Evolutionary conservation across 2,113 vertebrate species (phyloP).

Genomic region (Menidia beryllina): DNA sequence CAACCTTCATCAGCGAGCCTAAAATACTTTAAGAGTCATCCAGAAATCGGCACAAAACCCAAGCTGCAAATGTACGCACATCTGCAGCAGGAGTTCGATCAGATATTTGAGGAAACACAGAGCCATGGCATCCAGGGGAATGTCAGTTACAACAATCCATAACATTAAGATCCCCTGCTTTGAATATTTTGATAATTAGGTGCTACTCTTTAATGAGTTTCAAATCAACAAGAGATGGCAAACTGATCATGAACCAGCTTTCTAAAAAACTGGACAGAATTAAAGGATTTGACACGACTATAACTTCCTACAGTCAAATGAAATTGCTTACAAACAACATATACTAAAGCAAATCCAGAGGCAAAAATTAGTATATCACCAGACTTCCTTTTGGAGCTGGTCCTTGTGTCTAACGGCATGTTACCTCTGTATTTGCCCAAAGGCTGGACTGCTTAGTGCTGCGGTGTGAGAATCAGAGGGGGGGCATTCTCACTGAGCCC

Average conservation of each 20-base stretch:
- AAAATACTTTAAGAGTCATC: not conserved
- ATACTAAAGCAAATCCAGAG: too few species aligned
- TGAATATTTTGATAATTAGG: not conserved
- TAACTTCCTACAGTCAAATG: not conserved
- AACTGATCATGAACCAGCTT: too few species aligned
- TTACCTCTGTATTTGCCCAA: slow-evolving; percentile 57
- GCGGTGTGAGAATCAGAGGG: slow-evolving; percentile 45
- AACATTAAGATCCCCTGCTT: too few species aligned
- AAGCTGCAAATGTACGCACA: too few species aligned
- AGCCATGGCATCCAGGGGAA: not conserved
- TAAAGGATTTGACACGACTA: not conserved
- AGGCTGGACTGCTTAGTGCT: slow-evolving; percentile 38
- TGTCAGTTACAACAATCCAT: not conserved
- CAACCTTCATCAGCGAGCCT: too few species aligned
- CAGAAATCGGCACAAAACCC: too few species aligned
- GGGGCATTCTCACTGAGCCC: slow-evolving; percentile 48
- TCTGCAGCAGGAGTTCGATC: not conserved
- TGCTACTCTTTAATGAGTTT: not conserved
- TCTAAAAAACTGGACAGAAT: not conserved
- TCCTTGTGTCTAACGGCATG: slow-evolving; percentile 33
- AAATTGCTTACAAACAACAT: too few species aligned
- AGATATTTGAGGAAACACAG: too few species aligned
- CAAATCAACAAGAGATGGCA: too few species aligned
- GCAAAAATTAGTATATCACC: not conserved
- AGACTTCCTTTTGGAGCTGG: not conserved